Conservation (phyloP, 2,888 invertebrate species). For the Cylindroiulus punctatus region DNA sequence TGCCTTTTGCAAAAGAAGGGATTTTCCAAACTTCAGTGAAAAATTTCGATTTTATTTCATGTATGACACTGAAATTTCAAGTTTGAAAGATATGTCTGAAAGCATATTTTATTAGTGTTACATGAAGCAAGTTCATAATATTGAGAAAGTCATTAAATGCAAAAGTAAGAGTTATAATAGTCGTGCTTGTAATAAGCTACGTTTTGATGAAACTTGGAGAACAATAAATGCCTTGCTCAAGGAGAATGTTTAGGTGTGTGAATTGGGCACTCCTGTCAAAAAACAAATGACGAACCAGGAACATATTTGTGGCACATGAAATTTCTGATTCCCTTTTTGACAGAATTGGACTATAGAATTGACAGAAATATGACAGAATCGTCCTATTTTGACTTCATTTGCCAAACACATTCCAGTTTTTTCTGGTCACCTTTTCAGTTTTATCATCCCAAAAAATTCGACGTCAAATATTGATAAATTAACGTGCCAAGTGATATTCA, state of each 20-base stretch:
- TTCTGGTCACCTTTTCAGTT: neutral
- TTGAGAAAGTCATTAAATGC: neutral
- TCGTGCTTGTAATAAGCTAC: neutral
- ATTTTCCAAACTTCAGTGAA: neutral
- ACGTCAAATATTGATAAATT: neutral
- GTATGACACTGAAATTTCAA: too few species aligned
- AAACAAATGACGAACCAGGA: neutral
- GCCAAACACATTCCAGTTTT: slow-evolving; percentile 3
- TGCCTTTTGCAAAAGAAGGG: neutral
- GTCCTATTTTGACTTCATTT: neutral
- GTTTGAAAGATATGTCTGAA: too few species aligned
- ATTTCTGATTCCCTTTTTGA: neutral
- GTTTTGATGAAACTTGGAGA: neutral
- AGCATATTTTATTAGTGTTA: too few species aligned
- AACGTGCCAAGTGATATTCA: neutral
- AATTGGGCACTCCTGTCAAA: neutral
- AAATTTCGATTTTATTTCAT: too few species aligned
- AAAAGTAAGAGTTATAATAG: neutral
- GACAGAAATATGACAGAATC: neutral
- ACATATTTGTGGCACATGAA: neutral
- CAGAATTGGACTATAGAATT: too few species aligned
- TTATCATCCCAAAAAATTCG: neutral
- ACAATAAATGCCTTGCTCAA: neutral
- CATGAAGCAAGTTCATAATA: neutral
- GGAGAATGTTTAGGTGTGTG: neutral